These are phyloP conservation scores for Coenobita brevimanus DNA, from an alignment of 1,140 invertebrate species.

Conservation along the genomic window DNA sequence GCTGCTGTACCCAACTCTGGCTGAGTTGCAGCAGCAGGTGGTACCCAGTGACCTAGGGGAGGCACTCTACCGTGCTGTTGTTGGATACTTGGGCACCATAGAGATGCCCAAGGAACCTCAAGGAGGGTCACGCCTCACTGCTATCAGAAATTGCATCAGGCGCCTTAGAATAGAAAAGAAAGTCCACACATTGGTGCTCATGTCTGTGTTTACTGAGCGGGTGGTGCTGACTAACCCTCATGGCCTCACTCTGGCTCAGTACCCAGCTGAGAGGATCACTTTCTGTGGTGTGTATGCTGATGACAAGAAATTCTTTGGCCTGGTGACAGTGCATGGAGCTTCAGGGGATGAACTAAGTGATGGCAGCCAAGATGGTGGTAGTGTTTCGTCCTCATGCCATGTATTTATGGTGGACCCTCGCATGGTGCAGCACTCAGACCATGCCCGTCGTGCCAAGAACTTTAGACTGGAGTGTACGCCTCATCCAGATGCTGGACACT, in stretches of 20 bases:
- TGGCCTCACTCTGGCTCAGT: slow-evolving; percentile 81
- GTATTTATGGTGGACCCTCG: slow-evolving; percentile 94
- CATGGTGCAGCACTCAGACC: slow-evolving; percentile 81
- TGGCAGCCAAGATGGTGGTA: slow-evolving; percentile 64
- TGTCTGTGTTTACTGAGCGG: slow-evolving; percentile 87
- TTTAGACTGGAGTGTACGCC: slow-evolving; percentile 86
- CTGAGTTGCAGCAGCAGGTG: slow-evolving; percentile 63
- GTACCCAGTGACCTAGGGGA: slow-evolving; percentile 69
- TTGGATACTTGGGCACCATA: slow-evolving; percentile 95
- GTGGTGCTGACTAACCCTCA: slow-evolving; percentile 84
- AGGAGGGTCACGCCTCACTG: slow-evolving; percentile 74
- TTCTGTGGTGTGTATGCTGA: slow-evolving; percentile 91
- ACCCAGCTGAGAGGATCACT: slow-evolving; percentile 88
- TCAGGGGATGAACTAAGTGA: slow-evolving; percentile 67
- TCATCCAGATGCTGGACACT: slow-evolving; percentile 75
- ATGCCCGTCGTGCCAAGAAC: slow-evolving; percentile 82
- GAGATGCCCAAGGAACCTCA: slow-evolving; percentile 78
- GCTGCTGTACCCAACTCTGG: slow-evolving; percentile 71
- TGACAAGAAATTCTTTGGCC: slow-evolving; percentile 92
- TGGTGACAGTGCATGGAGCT: slow-evolving; percentile 84
- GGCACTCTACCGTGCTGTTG: slow-evolving; percentile 84
- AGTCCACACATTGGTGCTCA: slow-evolving; percentile 87
- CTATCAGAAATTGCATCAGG: slow-evolving; percentile 86
- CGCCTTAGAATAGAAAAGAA: slow-evolving; percentile 91
- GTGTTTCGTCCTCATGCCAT: slow-evolving; percentile 92